Base-by-base conservation (phyloP, 2,888 invertebrate genomes). In the Epirrhoe alternata region DNA sequence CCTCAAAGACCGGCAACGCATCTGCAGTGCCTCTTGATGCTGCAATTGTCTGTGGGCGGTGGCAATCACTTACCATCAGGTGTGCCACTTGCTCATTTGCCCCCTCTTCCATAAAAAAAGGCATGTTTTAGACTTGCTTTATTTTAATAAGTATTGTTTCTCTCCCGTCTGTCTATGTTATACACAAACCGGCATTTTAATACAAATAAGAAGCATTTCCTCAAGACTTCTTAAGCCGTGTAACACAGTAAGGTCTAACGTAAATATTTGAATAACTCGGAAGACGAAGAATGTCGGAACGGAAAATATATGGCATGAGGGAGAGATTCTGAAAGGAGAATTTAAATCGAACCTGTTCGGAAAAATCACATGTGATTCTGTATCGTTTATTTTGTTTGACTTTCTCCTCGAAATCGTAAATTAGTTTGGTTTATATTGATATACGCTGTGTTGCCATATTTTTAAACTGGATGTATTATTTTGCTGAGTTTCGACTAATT, bases 211-310 rank as follows among this genome's bases (percentile, higher is more conserved):
- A 31, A 51, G 24, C 8, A 17, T 49, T 16, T 51, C 24, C 30
- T 35, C 16, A 17, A 67, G 61, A 68, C 62, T 61, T 70, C 53
- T 51, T 35, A 57, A 61, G 0, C 82, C 61, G 78, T 82, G 62
- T 79, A 53, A 16, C 78, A 69, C 71, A 8, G 60, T 63, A 63
- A 64, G 74, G 68, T 77, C 74, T 68, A 77, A 73, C 78, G 80
- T 86, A 85, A 86, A 87, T 86, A 86, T 86, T 86, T 83, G 87
- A 85, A 84, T 84, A 81, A 77, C 68, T 59, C 78, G 76, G 76
- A 76, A 78, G 73, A 71, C 76, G 76, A 74, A 71, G 77, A 75
- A 82, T 77, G 84, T 78, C 72, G 70, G 77, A 77, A 75, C 77
- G 73, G 73, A 72, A 74, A 77, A 85, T 81, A 83, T 81, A 82